Base-by-base conservation (phyloP, 2,888 invertebrate species). In the Nemotelus pantherinus region DNA sequence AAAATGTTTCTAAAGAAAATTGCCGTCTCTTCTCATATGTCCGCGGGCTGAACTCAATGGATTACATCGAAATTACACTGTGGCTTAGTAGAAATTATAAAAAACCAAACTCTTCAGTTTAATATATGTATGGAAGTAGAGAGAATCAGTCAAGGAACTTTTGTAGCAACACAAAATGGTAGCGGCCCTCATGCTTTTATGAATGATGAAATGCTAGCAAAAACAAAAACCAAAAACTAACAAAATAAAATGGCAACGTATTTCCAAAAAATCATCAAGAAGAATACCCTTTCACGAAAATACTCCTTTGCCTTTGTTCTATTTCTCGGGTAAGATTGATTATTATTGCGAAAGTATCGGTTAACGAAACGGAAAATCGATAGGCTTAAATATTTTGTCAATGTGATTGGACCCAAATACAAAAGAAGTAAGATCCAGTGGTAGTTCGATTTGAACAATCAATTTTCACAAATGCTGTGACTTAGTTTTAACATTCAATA, bases 1-100 rank as follows among this genome's bases (percentile, higher is more conserved):
- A 58, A 43, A 63, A 25, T 63, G 63, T 43, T 63, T 63, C 39
- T 63, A 58, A 57, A 53, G 58, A 72, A 45, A 71, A 72, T 58
- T 60, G 63, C 60, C 25, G 25, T 25, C 72, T 60, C 63, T 41
- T 63, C 74, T 60, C 43, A 74, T 63, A 58, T 55, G 39, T 63
- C 63, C 41, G 44, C 25, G 41, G 74, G 74, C 48, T 41, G 10
- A 72, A 60, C 63, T 60, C 74, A 74, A 48, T 74, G 74, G 74
- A 74, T 74, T 63, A 74, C 74, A 74, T 74, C 63, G 48, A 74
- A 74, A 74, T 74, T 74, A 60, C 25, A 25, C 74, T 48, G 74
- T 48, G 60, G 48, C 74, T 74, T 74, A 60, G 60, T 41, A 39
- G 41, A 72, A 74, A 74, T 74, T 74, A 74, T 74, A 74, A 58